Base-by-base conservation (phyloP, 2,888 invertebrate species). In the Elmis aenea region DNA sequence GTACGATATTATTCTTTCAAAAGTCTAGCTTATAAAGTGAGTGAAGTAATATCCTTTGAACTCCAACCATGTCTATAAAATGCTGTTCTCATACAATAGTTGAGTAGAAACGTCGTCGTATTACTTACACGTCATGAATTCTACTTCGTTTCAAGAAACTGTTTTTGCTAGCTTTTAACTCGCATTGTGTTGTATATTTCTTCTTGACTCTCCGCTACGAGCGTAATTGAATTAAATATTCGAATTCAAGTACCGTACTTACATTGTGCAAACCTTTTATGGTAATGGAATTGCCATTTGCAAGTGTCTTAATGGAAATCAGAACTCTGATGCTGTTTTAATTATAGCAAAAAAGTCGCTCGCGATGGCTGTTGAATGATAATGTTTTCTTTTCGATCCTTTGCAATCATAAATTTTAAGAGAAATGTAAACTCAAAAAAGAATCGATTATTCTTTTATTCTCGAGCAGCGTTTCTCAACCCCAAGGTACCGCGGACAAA, bases 201-300 rank as follows among this genome's bases (percentile, higher is more conserved):
- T 33, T 14, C 15, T 26, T 26, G 18, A 8, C 12, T 24, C 29
- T 13, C 10, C 9, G 29, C n/a, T n/a, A n/a, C n/a, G n/a, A n/a
- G n/a, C n/a, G n/a, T n/a, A 34, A 38, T 38, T 32, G 30, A 32
- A 38, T 33, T 38, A 38, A 38, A 25, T 33, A 30, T 38, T 38
- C 33, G 38, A 33, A 33, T 26, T 33, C 29, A 39, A 34, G 39
- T 30, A 16, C 12, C 26, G 39, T 30, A 39, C 39, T 39, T 34
- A 39, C 34, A 24, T 34, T 26, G 22, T 39, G 33, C 34, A 29
- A 39, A 34, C 33, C 29, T 39, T 39, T 39, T 34, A 39, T 33
- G 21, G 22, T 39, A 39, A 39, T 39, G 39, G 30, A 39, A 39
- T 39, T 39, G 34, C 39, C 34, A 29, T 39, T 39, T 39, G 39